Evolutionary conservation across 2,888 invertebrate species (phyloP).

Genomic region (Electrophaes corylata): DNA sequence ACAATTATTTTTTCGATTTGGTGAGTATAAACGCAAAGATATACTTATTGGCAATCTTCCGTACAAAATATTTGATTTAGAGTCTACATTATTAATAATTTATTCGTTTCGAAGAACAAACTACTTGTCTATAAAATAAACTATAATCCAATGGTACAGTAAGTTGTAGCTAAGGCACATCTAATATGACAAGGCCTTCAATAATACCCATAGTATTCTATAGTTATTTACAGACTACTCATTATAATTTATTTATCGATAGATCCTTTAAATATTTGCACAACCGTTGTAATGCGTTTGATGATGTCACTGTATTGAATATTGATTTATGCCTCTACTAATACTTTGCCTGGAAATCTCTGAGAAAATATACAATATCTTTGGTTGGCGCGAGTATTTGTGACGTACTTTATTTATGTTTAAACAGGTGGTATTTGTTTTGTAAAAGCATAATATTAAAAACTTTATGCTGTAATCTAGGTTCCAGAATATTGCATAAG

Average conservation of each 20-base stretch:
- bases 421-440: slow-evolving; percentile 2
- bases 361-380: neutral
- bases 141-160: too few relatives aligned
- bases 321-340: slow-evolving; percentile 8
- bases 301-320: slow-evolving; percentile 13
- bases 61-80: too few relatives aligned
- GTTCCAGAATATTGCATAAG: too few relatives aligned
- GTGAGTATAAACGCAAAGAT: too few relatives aligned
- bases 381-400: neutral
- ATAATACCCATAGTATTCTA: neutral
- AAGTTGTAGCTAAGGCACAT: too few relatives aligned
- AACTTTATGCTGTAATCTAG: too few relatives aligned
- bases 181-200: neutral
- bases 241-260: slow-evolving; percentile 15
- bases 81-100: too few relatives aligned
- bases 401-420: slow-evolving; percentile 3
- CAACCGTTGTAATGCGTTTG: slow-evolving; percentile 4
- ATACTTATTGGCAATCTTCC: too few relatives aligned
- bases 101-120: too few relatives aligned
- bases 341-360: neutral
- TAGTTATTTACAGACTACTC: neutral
- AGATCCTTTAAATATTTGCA: slow-evolving; percentile 19
- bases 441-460: neutral
- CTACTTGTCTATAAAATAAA: too few relatives aligned
- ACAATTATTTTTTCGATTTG: too few relatives aligned